Conservation (phyloP, 2,797 vertebrate genomes). For the Chaunax sp. region DNA sequence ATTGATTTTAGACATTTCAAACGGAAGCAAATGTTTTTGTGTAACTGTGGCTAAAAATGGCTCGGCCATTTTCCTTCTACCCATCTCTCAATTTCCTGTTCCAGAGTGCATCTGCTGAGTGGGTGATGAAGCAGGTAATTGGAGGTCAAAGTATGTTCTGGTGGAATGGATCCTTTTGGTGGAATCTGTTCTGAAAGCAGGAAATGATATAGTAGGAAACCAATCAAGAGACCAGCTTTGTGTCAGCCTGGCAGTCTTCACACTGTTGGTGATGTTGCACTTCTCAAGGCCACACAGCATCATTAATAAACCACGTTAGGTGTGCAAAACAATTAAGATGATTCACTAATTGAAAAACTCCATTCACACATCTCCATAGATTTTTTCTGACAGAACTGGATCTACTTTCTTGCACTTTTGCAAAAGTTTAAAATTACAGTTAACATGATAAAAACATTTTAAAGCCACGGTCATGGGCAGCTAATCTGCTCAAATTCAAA, state of each 20-base stretch:
- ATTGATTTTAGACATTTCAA: too few species aligned
- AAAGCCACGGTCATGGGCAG: neutral
- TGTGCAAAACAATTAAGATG: conserved; percentile 1
- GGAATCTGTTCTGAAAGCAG: conserved; percentile 33
- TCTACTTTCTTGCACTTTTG: neutral
- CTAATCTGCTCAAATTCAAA: neutral
- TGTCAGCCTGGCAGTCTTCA: neutral
- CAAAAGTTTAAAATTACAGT: too few species aligned
- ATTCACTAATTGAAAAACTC: too few species aligned
- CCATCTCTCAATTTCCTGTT: conserved; percentile 46
- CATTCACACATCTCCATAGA: too few species aligned
- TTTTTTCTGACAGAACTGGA: neutral
- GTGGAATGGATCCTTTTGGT: conserved; percentile 16
- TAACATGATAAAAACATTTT: neutral
- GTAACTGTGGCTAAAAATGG: conserved; percentile 11
- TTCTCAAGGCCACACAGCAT: neutral
- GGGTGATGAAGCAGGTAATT: conserved; percentile 56
- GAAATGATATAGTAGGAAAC: conserved; percentile 9
- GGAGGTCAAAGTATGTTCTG: conserved; percentile 30
- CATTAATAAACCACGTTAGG: neutral
- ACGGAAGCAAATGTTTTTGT: conserved; percentile 11
- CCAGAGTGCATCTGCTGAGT: conserved; percentile 23
- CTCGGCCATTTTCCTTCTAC: neutral
- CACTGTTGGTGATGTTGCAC: neutral
- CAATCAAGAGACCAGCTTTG: neutral